Conservation (phyloP, 2,797 vertebrate genomes). For the Spatula clypeata region DNA sequence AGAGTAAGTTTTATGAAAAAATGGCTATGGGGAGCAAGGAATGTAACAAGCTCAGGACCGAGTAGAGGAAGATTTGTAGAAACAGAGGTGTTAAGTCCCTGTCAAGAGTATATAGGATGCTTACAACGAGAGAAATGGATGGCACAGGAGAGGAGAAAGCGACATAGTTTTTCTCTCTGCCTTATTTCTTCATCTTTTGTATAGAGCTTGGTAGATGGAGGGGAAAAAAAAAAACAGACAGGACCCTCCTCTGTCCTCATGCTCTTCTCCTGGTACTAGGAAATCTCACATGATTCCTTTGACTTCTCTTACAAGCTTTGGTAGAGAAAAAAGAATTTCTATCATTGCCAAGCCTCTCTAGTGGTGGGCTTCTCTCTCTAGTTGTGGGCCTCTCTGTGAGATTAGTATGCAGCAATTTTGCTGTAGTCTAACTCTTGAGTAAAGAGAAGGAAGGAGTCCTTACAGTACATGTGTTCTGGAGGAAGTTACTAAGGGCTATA, state of each 20-base stretch:
- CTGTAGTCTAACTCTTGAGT: neutral
- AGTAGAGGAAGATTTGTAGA: neutral
- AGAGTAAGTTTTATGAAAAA: neutral
- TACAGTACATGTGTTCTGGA: neutral
- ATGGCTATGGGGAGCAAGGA: neutral
- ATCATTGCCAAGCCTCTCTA: neutral
- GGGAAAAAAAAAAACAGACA: neutral
- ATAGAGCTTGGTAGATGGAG: neutral
- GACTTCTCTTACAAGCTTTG: neutral
- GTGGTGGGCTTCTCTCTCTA: neutral
- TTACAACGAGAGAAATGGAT: neutral
- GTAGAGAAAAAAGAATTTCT: neutral
- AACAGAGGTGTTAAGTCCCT: neutral
- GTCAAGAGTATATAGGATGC: neutral
- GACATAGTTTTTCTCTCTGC: neutral
- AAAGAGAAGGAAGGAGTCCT: neutral
- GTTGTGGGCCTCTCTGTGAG: neutral
- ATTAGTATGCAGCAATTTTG: neutral
- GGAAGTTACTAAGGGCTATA: neutral
- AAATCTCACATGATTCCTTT: neutral
- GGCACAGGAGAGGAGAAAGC: neutral
- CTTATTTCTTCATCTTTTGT: neutral
- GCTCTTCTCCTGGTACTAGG: neutral
- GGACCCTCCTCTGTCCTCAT: neutral
- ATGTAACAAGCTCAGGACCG: neutral